Evolutionary conservation across 2,797 vertebrate genomes (phyloP).

Genomic region (Pampus argenteus): DNA sequence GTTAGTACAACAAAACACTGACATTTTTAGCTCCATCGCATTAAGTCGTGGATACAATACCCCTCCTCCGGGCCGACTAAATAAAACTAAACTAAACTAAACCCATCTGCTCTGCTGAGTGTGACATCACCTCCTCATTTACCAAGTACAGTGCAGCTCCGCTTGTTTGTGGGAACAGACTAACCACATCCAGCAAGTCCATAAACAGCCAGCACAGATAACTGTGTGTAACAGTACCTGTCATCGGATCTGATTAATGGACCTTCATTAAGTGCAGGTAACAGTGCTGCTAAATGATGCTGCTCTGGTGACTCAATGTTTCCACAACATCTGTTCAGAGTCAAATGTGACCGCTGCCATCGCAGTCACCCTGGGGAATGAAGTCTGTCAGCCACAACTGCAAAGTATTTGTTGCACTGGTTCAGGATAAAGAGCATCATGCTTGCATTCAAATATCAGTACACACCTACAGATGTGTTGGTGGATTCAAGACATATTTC

Average conservation of each 20-base stretch:
- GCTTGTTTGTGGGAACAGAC: constrained; percentile 10
- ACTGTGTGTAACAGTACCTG: constrained; percentile 17
- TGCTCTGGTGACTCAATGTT: constrained; percentile 45
- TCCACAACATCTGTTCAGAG: constrained; percentile 54
- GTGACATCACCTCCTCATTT: constrained; percentile 12
- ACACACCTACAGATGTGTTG: no score
- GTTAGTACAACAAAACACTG: no score
- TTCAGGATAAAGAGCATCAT: neutral
- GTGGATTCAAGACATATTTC: neutral
- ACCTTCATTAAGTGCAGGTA: constrained; percentile 4
- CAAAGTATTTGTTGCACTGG: neutral
- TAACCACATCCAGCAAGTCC: constrained; percentile 1
- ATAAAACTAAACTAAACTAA: neutral
- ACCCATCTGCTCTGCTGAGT: neutral
- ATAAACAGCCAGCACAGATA: constrained; percentile 8
- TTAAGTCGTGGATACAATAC: neutral
- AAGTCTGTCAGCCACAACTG: constrained; percentile 4
- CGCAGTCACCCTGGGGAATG: constrained; percentile 19
- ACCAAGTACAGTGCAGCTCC: neutral
- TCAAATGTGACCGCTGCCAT: constrained; percentile 15
- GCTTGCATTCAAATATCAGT: constrained; percentile 1
- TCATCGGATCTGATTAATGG: constrained; percentile 4
- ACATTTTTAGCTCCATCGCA: neutral
- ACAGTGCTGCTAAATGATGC: constrained; percentile 22
- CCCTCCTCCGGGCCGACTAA: neutral